Evolutionary conservation across 1,140 invertebrate genomes (phyloP).

Genomic region (Drosophila oshimai): DNA sequence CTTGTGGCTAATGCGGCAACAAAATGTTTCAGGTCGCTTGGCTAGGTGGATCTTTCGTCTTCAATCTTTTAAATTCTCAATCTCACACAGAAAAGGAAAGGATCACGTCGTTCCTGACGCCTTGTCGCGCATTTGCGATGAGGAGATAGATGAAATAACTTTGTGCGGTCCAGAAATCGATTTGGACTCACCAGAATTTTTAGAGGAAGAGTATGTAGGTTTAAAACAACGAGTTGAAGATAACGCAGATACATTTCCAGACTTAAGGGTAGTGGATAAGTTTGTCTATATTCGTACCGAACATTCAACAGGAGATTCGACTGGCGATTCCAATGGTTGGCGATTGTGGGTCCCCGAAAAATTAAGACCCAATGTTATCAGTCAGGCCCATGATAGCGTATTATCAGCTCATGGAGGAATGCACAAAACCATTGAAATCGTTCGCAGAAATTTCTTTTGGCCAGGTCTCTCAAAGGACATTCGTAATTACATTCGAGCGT

Average conservation of each 20-base stretch:
- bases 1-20: neutral
- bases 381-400: neutral
- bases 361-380: neutral
- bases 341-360: slow-evolving; percentile 13
- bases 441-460: slow-evolving; percentile 17
- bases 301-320: neutral
- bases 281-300: slow-evolving; percentile 6
- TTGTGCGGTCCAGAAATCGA: neutral
- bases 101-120: slow-evolving; percentile 56
- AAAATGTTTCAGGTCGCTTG: neutral
- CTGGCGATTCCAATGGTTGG: neutral
- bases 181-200: neutral
- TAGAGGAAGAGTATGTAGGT: too few species aligned
- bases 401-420: slow-evolving; percentile 11
- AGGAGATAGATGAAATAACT: neutral
- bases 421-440: slow-evolving; percentile 11
- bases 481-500: slow-evolving; percentile 1
- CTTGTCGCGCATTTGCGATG: neutral
- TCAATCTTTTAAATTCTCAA: neutral
- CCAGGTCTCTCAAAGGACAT: slow-evolving; percentile 4
- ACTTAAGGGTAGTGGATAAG: neutral
- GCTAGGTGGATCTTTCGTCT: neutral
- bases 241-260: neutral
- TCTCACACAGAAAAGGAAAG: neutral
- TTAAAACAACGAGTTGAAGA: neutral